A percentile compares a stretch with the other conserved stretches of the same genome.
Conservation (phyloP, 2,113 vertebrate genomes). For the Xyrauchen texanus region DNA sequence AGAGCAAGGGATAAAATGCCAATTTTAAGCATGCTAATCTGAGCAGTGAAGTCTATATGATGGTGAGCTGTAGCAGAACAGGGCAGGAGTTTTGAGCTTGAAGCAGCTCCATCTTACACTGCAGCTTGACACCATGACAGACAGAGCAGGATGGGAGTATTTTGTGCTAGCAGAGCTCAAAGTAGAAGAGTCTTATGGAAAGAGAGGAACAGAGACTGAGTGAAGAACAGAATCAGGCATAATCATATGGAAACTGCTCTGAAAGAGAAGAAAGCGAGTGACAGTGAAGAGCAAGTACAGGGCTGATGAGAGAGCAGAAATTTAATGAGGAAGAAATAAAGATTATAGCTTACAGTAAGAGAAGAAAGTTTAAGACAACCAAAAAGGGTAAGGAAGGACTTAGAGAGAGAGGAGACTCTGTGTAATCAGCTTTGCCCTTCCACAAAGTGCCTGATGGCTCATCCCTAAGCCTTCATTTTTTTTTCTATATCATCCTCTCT, state of each 20-base stretch:
- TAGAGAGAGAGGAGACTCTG: slow-evolving; percentile 35
- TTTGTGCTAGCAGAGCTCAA: slow-evolving; percentile 30
- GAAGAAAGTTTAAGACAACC: slow-evolving; percentile 30
- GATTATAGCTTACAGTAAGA: slow-evolving; percentile 37
- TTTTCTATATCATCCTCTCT: slow-evolving; percentile 9
- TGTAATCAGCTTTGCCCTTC: slow-evolving; percentile 56
- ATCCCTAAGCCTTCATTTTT: slow-evolving; percentile 48
- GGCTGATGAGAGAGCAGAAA: slow-evolving; percentile 33
- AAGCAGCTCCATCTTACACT: not conserved
- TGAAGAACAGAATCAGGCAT: slow-evolving; percentile 18
- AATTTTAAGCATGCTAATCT: slow-evolving; percentile 34
- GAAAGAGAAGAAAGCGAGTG: not conserved
- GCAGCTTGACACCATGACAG: slow-evolving; percentile 28
- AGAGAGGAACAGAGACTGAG: slow-evolving; percentile 23
- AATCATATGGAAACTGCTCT: slow-evolving; percentile 9
- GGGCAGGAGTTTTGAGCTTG: not conserved
- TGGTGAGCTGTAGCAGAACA: not conserved
- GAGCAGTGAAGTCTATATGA: not conserved
- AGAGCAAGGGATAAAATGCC: slow-evolving; percentile 3
- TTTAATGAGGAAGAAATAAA: slow-evolving; percentile 29
- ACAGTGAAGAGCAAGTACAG: slow-evolving; percentile 9
- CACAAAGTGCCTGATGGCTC: slow-evolving; percentile 54
- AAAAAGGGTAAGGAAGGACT: slow-evolving; percentile 21
- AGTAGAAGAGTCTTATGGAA: not conserved
- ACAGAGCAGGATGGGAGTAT: slow-evolving; percentile 27